These are phyloP conservation scores for Nymphalis io DNA, from an alignment of 1,140 invertebrate species.

Conservation along the genomic window DNA sequence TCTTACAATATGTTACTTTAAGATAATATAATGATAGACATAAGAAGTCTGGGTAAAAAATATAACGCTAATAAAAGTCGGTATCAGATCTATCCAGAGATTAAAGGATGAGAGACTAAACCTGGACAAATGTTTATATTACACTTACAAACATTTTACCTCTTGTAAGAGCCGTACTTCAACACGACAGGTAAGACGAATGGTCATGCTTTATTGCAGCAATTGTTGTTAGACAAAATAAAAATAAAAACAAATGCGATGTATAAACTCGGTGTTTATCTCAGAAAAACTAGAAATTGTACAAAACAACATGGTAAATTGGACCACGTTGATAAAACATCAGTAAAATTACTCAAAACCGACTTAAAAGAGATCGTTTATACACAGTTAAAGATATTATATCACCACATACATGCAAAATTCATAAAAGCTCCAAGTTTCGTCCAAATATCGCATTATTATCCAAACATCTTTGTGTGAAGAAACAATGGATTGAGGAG, in stretches of 20 bases:
- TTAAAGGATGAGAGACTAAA: constrained; percentile 14
- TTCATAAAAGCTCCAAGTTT: constrained; percentile 31
- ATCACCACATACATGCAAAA: constrained; percentile 20
- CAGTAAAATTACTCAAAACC: neutral
- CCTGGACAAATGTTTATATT: constrained; percentile 21
- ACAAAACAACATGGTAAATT: neutral
- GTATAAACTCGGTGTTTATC: neutral
- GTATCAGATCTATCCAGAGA: neutral
- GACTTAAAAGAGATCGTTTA: neutral
- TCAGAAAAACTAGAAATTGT: neutral
- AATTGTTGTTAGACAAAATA: constrained; percentile 25
- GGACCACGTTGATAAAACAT: too few relatives aligned
- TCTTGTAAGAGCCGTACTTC: constrained; percentile 18
- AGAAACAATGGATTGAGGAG: constrained; percentile 44
- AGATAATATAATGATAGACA: too few relatives aligned
- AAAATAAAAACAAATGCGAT: constrained; percentile 3
- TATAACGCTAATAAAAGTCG: too few relatives aligned
- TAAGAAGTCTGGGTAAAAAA: too few relatives aligned
- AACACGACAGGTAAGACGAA: constrained; percentile 25
- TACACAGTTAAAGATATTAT: constrained; percentile 16
- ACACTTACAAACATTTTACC: constrained; percentile 23
- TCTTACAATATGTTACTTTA: too few relatives aligned
- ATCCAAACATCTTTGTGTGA: constrained; percentile 34
- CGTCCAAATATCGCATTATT: constrained; percentile 30
- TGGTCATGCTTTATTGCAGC: constrained; percentile 20